Evolutionary conservation across 2,888 invertebrate species (phyloP).

Genomic region (Ctenicera cuprea): DNA sequence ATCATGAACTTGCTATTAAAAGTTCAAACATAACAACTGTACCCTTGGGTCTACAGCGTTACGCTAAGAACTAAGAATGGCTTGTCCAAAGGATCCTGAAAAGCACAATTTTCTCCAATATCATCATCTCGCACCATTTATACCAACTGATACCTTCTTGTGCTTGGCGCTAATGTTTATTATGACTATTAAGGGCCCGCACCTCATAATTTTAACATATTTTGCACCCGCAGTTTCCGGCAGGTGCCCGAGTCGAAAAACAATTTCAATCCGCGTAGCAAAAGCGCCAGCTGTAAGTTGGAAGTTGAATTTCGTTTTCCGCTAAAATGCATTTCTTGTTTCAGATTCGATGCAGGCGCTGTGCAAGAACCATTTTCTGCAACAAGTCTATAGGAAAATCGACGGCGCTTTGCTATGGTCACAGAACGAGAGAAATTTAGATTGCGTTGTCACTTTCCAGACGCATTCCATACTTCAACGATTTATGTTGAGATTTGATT

Average conservation of each 20-base stretch:
- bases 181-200: conserved; percentile 14
- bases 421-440: conserved; percentile 91
- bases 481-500: conserved; percentile 95
- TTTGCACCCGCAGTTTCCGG: conserved; percentile 1
- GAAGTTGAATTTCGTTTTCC: conserved; percentile 9
- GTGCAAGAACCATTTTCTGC: conserved; percentile 93
- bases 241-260: conserved; percentile 19
- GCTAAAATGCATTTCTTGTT: conserved; percentile 64
- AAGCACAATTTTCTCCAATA: conserved; percentile 12
- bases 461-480: conserved; percentile 95
- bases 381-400: conserved; percentile 91
- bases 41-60: no score
- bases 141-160: conserved; percentile 31
- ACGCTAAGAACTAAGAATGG: no score
- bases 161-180: conserved; percentile 19
- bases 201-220: conserved; percentile 32
- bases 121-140: conserved; percentile 17
- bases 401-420: conserved; percentile 94
- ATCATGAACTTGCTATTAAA: no score
- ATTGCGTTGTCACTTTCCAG: conserved; percentile 95
- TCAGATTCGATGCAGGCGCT: conserved; percentile 92
- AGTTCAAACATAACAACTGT: no score
- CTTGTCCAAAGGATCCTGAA: not conserved
- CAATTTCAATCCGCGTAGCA: not conserved
- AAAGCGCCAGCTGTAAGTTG: not conserved